phyloP scores from a whole-genome alignment of 2,888 invertebrate species.

The Euclidia mi region DNA sequence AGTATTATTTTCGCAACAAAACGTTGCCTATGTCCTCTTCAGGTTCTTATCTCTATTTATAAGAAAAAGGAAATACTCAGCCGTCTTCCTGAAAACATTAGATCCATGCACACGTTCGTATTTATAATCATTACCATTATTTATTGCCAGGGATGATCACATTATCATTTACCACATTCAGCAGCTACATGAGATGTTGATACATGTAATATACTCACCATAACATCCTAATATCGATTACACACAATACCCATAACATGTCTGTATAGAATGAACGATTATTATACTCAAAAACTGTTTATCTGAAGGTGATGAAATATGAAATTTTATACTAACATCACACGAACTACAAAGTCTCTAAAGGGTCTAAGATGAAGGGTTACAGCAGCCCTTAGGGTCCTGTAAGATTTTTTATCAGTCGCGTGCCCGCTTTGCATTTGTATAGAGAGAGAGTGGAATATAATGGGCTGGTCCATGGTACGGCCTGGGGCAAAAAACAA shows the following conservation, averaged over 20 bases:
- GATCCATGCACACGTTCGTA: too few relatives aligned
- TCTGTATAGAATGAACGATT: conserved; percentile 10
- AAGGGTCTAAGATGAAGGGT: conserved; percentile 15
- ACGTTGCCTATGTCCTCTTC: too few relatives aligned
- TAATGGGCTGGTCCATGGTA: conserved; percentile 32
- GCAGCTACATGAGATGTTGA: neutral
- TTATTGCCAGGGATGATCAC: too few relatives aligned
- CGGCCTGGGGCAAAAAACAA: conserved; percentile 34
- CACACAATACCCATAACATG: conserved; percentile 7
- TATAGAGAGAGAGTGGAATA: conserved; percentile 27
- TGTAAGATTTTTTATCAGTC: conserved; percentile 58
- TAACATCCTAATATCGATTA: conserved; percentile 8
- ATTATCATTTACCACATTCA: too few relatives aligned
- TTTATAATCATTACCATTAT: too few relatives aligned
- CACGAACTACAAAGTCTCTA: conserved; percentile 26
- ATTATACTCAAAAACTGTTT: conserved; percentile 28
- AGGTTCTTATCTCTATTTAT: too few relatives aligned
- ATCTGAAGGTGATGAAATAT: conserved; percentile 66
- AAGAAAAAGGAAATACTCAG: too few relatives aligned
- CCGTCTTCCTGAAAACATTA: too few relatives aligned
- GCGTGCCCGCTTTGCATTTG: conserved; percentile 62
- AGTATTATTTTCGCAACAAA: too few relatives aligned
- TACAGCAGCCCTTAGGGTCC: conserved; percentile 38
- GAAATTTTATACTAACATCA: conserved; percentile 61
- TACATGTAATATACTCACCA: too few relatives aligned